Conservation (phyloP, 2,888 invertebrate species). For the Diploptera punctata region DNA sequence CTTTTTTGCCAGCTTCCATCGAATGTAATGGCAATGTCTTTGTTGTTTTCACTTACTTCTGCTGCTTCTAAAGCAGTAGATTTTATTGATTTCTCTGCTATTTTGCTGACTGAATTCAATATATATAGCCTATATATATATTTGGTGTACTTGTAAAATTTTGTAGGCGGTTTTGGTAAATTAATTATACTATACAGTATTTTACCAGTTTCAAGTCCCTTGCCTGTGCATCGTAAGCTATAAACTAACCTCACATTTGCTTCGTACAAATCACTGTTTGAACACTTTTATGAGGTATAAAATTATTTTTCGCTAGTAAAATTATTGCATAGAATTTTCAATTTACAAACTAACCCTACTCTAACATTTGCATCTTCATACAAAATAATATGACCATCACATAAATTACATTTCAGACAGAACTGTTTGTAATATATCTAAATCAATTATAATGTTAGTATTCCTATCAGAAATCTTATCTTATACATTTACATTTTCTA, state of each 20-base stretch:
- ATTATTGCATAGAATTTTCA: too few relatives aligned
- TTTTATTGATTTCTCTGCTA: not conserved
- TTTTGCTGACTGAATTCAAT: not conserved
- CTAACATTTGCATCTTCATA: too few relatives aligned
- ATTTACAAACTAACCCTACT: too few relatives aligned
- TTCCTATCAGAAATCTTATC: too few relatives aligned
- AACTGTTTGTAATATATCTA: too few relatives aligned
- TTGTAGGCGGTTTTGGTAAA: not conserved
- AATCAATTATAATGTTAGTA: too few relatives aligned
- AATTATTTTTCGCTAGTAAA: too few relatives aligned
- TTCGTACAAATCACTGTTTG: not conserved
- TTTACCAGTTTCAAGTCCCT: not conserved
- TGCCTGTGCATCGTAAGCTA: not conserved
- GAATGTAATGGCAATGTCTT: not conserved
- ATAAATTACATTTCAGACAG: too few relatives aligned
- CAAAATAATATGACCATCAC: too few relatives aligned
- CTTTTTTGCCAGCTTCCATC: constrained; percentile 1
- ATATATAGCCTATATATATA: not conserved
- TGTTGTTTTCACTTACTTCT: not conserved
- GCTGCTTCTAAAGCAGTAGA: not conserved
- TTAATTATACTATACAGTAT: not conserved
- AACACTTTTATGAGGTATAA: too few relatives aligned
- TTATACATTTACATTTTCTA: too few relatives aligned
- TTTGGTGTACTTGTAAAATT: not conserved
- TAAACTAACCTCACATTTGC: not conserved